Evolutionary conservation across 2,797 vertebrate genomes (phyloP), one percentile per base, ranked within the genome.

Genomic region (Labeo calbasu): DNA sequence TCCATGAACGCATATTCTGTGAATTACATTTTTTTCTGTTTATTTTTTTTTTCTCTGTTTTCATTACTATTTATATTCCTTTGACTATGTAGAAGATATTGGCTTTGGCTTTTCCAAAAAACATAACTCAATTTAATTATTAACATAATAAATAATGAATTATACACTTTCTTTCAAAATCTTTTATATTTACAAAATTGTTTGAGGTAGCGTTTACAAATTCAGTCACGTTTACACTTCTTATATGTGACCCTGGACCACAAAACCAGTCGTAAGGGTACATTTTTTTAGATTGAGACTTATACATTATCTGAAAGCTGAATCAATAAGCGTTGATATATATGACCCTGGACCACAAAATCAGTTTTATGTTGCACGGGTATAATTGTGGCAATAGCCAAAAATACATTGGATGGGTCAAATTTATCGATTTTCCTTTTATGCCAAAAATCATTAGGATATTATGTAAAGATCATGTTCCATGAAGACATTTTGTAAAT

Each of bases 1-100:
- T 48, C 5, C 77, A 78, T 46, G 43, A 36, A 71, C 11, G 5
- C 80, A 82, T 32, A 23, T 36, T 36, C 73, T 43, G 53, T 59
- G 36, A 43, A 59, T 32, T 32, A 13, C 19, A 3, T 8, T 40
- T 72, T 72, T 5, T 13, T 36, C 32, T 17, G 28, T 36, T 66
- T 70, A n/a, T 14, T 2, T 48, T 10, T 19, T 53, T 5, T 9
- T 51, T n/a, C 21, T 19, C 8, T 19, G 23, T 43, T 32, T 71
- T 61, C 17, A 48, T 14, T 13, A 72, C 2, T 23, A 21, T 48
- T 69, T 1, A 17, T 68, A 69, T 53, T 55, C 43, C 0, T 55
- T 53, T 80, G 36, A 19, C 36, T 48, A 25, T 28, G 15, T 13
- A 48, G 15, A 48, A 46, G 10, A 1, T 59, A 59, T 59, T 43